Percentiles rank a stretch among this genome's conserved stretches.
Conservation (phyloP, 2,888 invertebrate species). For the Sphaeridia pumilis region DNA sequence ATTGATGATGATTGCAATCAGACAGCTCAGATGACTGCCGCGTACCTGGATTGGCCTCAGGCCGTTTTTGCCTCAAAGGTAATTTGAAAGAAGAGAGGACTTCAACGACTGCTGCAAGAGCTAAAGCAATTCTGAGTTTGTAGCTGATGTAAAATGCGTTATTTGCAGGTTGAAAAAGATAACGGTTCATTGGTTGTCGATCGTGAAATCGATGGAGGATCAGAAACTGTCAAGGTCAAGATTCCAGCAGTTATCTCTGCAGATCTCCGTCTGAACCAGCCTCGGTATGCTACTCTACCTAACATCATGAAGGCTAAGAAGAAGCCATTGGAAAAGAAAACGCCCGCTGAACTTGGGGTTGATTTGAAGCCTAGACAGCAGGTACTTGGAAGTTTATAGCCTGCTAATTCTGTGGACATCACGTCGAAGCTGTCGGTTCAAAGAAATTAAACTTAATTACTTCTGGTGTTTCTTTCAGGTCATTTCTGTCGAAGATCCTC, state of each 20-base stretch:
- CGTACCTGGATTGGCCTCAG: slow-evolving; percentile 90
- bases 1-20: slow-evolving; percentile 99
- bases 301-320: slow-evolving; percentile 99
- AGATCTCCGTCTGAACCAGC: slow-evolving; percentile 93
- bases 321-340: slow-evolving; percentile 86
- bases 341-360: slow-evolving; percentile 80
- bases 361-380: slow-evolving; percentile 71
- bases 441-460: no score
- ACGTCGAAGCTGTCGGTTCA: no score
- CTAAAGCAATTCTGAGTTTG: no score
- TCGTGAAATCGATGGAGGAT: slow-evolving; percentile 90
- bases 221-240: slow-evolving; percentile 81
- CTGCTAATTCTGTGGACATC: no score
- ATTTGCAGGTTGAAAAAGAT: slow-evolving; percentile 59
- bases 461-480: no score
- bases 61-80: slow-evolving; percentile 93
- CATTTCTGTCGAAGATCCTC: slow-evolving; percentile 88
- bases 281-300: slow-evolving; percentile 95
- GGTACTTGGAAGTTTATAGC: no score
- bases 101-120: no score
- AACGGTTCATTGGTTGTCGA: slow-evolving; percentile 65
- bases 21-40: slow-evolving; percentile 98
- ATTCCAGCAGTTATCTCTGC: slow-evolving; percentile 92
- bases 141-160: no score
- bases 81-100: no score